These are phyloP conservation scores for Drosophila oshimai DNA, from an alignment of 1,140 invertebrate species.

Conservation along the genomic window DNA sequence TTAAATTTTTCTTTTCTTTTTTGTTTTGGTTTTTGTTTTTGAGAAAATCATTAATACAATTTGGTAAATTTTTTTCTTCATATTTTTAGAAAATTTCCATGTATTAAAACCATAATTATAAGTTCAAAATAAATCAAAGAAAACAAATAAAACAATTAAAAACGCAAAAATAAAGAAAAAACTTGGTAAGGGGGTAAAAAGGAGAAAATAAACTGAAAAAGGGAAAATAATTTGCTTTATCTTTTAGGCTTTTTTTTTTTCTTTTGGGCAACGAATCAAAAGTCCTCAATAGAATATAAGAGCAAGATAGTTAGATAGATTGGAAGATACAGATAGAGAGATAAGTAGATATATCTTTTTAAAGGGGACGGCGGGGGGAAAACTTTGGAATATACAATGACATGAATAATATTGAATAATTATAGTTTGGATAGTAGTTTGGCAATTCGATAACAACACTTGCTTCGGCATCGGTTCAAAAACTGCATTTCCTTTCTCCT, in stretches of 20 bases:
- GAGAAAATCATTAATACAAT: slow-evolving; percentile 29
- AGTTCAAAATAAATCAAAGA: slow-evolving; percentile 26
- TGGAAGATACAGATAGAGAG: slow-evolving; percentile 10
- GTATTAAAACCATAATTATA: slow-evolving; percentile 12
- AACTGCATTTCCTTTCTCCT: slow-evolving; percentile 6
- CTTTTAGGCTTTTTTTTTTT: slow-evolving; percentile 2
- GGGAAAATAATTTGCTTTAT: slow-evolving; percentile 23
- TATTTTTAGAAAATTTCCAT: slow-evolving; percentile 29
- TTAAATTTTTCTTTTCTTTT: slow-evolving; percentile 35
- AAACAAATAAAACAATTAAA: slow-evolving; percentile 34
- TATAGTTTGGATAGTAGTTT: slow-evolving; percentile 30
- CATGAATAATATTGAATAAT: slow-evolving; percentile 54
- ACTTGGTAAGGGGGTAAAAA: slow-evolving; percentile 3
- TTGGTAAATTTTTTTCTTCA: slow-evolving; percentile 27
- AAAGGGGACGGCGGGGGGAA: slow-evolving; percentile 39
- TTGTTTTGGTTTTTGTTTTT: slow-evolving; percentile 32
- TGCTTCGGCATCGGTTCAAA: slow-evolving; percentile 32
- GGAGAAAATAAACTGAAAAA: slow-evolving; percentile 4
- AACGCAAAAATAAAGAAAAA: slow-evolving; percentile 15
- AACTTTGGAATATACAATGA: slow-evolving; percentile 63
- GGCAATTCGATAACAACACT: slow-evolving; percentile 5
- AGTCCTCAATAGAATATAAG: slow-evolving; percentile 34
- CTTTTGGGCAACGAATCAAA: slow-evolving; percentile 24
- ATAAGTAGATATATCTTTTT: slow-evolving; percentile 15
- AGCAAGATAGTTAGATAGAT: slow-evolving; percentile 17